phyloP scores from a whole-genome alignment of 2,113 vertebrate species.

The Elephantulus edwardii region DNA sequence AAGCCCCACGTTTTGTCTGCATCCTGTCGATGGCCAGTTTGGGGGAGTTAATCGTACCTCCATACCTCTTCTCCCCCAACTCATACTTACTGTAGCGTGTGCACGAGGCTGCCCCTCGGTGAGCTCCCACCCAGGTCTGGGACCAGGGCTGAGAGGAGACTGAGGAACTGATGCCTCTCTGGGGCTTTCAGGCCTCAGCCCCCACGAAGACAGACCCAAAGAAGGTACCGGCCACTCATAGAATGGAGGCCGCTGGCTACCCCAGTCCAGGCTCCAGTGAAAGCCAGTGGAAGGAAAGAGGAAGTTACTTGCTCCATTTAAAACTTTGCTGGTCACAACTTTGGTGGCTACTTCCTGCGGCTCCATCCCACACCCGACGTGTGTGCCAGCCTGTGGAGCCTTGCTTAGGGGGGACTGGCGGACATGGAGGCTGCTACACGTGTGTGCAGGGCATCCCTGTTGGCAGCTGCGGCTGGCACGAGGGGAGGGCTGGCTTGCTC shows the following conservation, averaged over 20 bases:
- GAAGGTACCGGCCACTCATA: not conserved
- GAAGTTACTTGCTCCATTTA: conserved; percentile 64
- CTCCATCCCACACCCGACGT: not conserved
- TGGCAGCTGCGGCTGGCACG: conserved; percentile 9
- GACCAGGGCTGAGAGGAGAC: not conserved
- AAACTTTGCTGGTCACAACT: conserved; percentile 71
- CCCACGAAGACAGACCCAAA: not conserved
- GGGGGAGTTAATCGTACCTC: not conserved
- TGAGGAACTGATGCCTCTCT: not conserved
- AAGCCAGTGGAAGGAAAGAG: conserved; percentile 60
- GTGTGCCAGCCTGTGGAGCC: not conserved
- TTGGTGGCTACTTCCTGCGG: conserved; percentile 63
- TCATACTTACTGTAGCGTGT: not conserved
- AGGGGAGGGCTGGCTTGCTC: not conserved
- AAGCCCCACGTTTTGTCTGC: not conserved
- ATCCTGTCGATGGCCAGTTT: not conserved
- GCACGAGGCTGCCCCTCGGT: not conserved
- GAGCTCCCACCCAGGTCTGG: not conserved
- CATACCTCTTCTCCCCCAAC: not conserved
- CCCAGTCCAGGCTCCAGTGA: not conserved
- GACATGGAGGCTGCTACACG: not conserved
- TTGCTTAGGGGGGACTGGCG: not conserved
- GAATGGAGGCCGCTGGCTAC: not conserved
- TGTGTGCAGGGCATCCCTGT: conserved; percentile 31
- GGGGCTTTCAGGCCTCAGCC: not conserved